Conservation (phyloP, 2,113 vertebrate genomes). For the Rallus limicola region DNA sequence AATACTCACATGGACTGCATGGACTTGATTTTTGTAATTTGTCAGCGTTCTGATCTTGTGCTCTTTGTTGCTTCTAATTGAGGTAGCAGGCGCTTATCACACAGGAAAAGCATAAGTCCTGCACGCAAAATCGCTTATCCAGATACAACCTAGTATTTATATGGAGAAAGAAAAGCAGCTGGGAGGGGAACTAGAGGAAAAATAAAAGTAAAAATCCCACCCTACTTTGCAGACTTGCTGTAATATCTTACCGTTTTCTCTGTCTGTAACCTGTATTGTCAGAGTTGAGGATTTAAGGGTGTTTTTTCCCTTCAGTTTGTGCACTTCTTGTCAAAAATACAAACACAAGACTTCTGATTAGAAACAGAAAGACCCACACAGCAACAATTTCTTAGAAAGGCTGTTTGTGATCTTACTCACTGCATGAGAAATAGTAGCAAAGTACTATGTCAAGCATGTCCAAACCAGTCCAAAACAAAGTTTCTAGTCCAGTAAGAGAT, state of each 20-base stretch:
- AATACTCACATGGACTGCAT: neutral
- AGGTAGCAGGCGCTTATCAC: neutral
- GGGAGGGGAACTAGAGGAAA: neutral
- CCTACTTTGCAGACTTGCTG: neutral
- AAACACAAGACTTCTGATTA: neutral
- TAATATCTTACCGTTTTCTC: neutral
- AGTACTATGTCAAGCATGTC: neutral
- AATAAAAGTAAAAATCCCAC: neutral
- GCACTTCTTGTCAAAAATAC: neutral
- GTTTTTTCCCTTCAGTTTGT: neutral
- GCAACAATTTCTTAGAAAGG: neutral
- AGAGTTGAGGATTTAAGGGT: neutral
- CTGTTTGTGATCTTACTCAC: neutral
- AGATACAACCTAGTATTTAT: neutral
- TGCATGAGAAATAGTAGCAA: neutral
- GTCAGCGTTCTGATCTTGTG: neutral
- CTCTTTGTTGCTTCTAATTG: neutral
- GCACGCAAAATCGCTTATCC: neutral
- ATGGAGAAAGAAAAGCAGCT: neutral
- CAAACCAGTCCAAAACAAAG: neutral
- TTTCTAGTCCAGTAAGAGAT: neutral
- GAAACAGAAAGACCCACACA: neutral
- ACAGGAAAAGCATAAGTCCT: neutral
- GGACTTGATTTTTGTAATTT: neutral
- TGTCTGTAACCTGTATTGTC: neutral